Conservation (phyloP, 2,888 invertebrate species). For the Dioctria linearis region DNA sequence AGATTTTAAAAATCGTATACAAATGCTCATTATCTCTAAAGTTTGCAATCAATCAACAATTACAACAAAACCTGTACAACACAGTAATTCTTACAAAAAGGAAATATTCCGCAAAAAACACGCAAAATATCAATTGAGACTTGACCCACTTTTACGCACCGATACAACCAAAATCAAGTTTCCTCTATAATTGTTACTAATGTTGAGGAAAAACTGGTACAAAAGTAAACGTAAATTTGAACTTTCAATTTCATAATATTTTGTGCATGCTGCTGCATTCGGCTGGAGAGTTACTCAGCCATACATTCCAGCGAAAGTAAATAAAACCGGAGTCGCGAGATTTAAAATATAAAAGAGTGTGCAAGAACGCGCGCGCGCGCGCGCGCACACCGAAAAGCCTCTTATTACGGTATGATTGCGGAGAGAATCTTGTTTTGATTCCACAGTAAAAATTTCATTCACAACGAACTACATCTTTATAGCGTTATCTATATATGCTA, state of each 20-base stretch:
- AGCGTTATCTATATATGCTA: background rate
- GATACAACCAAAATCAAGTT: constrained; percentile 34
- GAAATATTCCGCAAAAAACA: constrained; percentile 27
- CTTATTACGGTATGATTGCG: background rate
- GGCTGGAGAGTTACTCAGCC: constrained; percentile 38
- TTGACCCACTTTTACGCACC: constrained; percentile 50
- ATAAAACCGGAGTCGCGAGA: constrained; percentile 52
- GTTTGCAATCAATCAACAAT: too few species aligned
- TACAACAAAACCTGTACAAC: too few species aligned
- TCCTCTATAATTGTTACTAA: constrained; percentile 20
- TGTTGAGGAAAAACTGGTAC: constrained; percentile 50
- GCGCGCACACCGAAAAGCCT: background rate
- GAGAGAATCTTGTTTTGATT: constrained; percentile 10
- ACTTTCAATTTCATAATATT: constrained; percentile 60
- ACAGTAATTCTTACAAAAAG: background rate
- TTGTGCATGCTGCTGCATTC: constrained; percentile 42
- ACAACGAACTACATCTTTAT: background rate
- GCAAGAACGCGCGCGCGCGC: background rate
- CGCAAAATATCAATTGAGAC: constrained; percentile 22
- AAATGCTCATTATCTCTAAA: too few species aligned
- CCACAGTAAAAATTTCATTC: constrained; percentile 8
- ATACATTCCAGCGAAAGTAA: constrained; percentile 52
- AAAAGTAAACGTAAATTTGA: constrained; percentile 58
- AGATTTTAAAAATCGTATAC: too few species aligned
- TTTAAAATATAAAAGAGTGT: background rate